Evolutionary conservation across 2,113 vertebrate genomes (phyloP).

Genomic region (Lycocorax pyrrhopterus): DNA sequence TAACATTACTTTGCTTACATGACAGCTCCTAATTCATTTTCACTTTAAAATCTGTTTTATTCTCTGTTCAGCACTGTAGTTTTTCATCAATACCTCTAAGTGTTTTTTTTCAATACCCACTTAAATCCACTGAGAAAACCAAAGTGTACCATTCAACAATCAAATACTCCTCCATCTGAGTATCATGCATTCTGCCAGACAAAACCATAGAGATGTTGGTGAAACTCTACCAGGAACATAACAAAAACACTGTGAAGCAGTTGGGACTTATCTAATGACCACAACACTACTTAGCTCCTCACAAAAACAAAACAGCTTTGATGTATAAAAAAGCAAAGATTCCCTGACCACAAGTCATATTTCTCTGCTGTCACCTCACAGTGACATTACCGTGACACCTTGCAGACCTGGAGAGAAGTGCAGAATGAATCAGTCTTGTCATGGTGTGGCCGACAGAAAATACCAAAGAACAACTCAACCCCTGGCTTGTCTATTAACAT

Average conservation of each 20-base stretch:
- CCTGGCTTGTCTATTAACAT: not conserved
- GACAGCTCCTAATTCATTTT: not conserved
- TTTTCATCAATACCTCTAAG: not conserved
- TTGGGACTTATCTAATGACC: not conserved
- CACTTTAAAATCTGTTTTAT: not conserved
- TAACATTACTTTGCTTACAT: not conserved
- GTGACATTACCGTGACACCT: not conserved
- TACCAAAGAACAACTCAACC: not conserved
- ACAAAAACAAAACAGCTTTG: not conserved
- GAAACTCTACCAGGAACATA: not conserved
- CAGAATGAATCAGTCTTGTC: not conserved
- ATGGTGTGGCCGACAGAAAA: not conserved
- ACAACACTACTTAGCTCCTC: not conserved
- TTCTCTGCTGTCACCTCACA: not conserved
- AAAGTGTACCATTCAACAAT: not conserved
- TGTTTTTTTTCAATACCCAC: not conserved
- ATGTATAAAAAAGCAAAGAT: not conserved
- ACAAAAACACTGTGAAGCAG: not conserved
- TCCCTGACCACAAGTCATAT: not conserved
- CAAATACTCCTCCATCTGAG: slow-evolving; percentile 1
- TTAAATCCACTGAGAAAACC: not conserved
- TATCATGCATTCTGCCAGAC: not conserved
- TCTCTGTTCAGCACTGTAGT: not conserved
- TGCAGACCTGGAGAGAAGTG: not conserved
- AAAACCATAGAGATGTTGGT: not conserved